Evolutionary conservation across 2,113 vertebrate species (phyloP).

Genomic region (Myotis lucifugus): DNA sequence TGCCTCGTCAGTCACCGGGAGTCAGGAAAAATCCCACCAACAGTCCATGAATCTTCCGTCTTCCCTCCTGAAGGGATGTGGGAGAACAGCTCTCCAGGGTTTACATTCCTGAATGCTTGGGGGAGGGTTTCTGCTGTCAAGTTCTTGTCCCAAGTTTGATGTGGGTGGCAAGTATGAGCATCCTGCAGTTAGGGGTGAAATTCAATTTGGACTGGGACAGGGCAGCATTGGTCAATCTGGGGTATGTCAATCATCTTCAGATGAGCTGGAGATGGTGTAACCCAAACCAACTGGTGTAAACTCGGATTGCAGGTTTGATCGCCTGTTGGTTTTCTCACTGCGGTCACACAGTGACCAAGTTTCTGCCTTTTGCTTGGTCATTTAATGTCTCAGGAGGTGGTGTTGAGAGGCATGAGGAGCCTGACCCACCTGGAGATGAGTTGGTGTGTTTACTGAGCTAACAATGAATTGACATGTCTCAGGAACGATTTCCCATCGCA

Average conservation of each 20-base stretch:
- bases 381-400: background rate
- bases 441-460: background rate
- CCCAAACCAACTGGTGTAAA: background rate
- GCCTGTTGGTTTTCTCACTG: background rate
- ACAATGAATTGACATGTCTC: background rate
- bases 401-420: background rate
- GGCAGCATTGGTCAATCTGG: background rate
- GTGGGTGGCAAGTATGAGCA: background rate
- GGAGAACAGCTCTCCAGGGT: background rate
- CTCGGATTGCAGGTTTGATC: too few relatives aligned
- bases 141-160: background rate
- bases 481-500: background rate
- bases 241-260: background rate
- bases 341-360: background rate
- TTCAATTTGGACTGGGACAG: background rate
- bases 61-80: constrained; percentile 7
- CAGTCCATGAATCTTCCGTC: constrained; percentile 32
- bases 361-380: background rate
- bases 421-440: background rate
- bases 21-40: constrained; percentile 22
- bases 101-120: background rate
- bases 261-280: background rate
- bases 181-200: background rate
- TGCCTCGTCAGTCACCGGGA: constrained; percentile 14
- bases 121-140: background rate